These are phyloP conservation scores for Brachylomia viminalis DNA, from an alignment of 2,888 invertebrate species.

Conservation along the genomic window DNA sequence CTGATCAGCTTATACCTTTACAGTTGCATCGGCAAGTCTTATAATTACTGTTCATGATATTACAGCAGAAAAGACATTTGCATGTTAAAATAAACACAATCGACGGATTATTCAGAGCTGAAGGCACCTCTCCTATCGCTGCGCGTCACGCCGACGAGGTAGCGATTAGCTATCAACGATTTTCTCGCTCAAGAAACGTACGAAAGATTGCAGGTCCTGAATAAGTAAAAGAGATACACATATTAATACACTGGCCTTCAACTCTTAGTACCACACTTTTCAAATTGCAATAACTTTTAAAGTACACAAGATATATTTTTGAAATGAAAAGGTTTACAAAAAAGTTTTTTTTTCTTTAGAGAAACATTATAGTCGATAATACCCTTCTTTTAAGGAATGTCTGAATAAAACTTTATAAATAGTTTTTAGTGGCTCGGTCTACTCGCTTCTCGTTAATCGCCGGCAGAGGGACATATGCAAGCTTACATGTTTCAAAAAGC, in stretches of 20 bases:
- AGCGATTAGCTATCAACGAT: not conserved
- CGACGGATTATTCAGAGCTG: not conserved
- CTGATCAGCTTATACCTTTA: not conserved
- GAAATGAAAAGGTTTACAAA: too few relatives aligned
- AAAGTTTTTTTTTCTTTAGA: too few relatives aligned
- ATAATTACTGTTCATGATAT: not conserved
- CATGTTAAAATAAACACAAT: conserved; percentile 21
- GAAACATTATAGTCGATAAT: too few relatives aligned
- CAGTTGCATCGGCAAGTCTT: not conserved
- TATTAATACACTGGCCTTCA: too few relatives aligned
- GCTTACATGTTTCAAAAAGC: not conserved
- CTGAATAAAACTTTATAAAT: too few relatives aligned
- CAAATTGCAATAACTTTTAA: too few relatives aligned
- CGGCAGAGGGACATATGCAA: too few relatives aligned
- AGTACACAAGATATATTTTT: too few relatives aligned
- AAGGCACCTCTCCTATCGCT: not conserved
- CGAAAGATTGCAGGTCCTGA: not conserved
- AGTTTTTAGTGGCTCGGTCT: too few relatives aligned
- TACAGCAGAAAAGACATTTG: conserved; percentile 8
- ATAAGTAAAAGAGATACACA: not conserved
- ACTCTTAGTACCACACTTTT: too few relatives aligned
- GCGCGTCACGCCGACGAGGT: not conserved
- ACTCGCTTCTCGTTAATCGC: not conserved
- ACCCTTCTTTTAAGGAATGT: too few relatives aligned
- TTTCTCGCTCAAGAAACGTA: not conserved